Evolutionary conservation across 2,797 vertebrate genomes (phyloP).

Genomic region (Pterois miles): DNA sequence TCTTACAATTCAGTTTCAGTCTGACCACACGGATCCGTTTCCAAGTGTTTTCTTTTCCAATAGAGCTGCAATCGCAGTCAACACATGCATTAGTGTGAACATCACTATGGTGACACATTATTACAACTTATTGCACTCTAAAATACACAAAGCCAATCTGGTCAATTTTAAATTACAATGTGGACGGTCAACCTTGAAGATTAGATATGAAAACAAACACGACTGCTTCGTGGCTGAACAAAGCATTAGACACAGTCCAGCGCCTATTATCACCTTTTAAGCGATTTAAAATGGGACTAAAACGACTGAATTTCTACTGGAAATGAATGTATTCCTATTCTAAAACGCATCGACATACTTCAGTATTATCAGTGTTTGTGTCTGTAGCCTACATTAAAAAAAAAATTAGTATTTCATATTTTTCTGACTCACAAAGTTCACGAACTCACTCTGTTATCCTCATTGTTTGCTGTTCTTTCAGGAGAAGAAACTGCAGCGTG

Average conservation of each 20-base stretch:
- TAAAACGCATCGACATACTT: background rate
- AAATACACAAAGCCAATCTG: slow-evolving; percentile 41
- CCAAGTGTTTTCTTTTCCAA: background rate
- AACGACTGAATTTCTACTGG: slow-evolving; percentile 26
- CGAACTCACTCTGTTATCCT: slow-evolving; percentile 9
- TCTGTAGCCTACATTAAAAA: background rate
- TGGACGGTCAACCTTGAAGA: slow-evolving; percentile 22
- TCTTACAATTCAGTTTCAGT: background rate
- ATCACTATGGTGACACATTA: slow-evolving; percentile 29
- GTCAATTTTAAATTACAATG: slow-evolving; percentile 27
- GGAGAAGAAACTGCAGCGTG: slow-evolving; percentile 2
- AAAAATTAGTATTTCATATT: background rate
- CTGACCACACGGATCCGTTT: background rate
- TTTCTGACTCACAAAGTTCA: slow-evolving; percentile 1
- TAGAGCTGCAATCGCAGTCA: background rate
- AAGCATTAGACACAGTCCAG: background rate
- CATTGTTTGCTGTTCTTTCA: slow-evolving; percentile 50
- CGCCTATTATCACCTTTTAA: background rate
- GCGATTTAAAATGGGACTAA: background rate
- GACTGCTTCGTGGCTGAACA: background rate
- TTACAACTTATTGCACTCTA: slow-evolving; percentile 20
- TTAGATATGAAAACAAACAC: slow-evolving; percentile 30
- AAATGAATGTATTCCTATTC: background rate
- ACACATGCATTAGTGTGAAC: background rate
- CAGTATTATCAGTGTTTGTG: slow-evolving; percentile 12